Percentiles rank a stretch among this genome's conserved stretches.
Evolutionary conservation across 1,140 invertebrate species (phyloP).

Genomic region (Drosophila suzukii): DNA sequence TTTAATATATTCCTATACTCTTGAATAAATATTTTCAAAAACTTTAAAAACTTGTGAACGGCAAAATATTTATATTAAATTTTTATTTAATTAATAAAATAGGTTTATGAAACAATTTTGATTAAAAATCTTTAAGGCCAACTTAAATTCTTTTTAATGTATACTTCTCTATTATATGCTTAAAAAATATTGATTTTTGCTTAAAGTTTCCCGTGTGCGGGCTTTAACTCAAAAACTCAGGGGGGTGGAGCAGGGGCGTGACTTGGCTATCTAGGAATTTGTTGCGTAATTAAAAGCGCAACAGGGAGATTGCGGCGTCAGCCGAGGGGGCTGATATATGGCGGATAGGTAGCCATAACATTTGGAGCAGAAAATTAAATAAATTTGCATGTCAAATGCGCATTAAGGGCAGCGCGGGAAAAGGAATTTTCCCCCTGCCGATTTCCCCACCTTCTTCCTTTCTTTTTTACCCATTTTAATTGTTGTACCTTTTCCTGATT

Average conservation of each 20-base stretch:
- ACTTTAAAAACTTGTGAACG: no score
- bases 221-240: constrained; percentile 23
- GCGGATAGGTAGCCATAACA: constrained; percentile 35
- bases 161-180: background rate
- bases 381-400: constrained; percentile 82
- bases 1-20: no score
- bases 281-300: constrained; percentile 75
- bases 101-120: no score
- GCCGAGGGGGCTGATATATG: constrained; percentile 5
- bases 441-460: background rate
- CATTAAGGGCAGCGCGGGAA: constrained; percentile 58
- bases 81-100: no score
- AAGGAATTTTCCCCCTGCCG: constrained; percentile 18
- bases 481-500: constrained; percentile 53
- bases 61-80: no score
- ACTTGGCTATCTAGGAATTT: constrained; percentile 40
- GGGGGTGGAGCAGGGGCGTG: no score
- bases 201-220: constrained; percentile 38
- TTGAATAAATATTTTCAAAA: no score
- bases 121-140: no score
- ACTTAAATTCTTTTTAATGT: no score
- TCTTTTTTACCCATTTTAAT: constrained; percentile 2
- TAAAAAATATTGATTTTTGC: constrained; percentile 51
- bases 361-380: constrained; percentile 82
- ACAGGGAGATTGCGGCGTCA: constrained; percentile 39